Evolutionary conservation across 2,888 invertebrate species (phyloP), one percentile per base, ranked within the genome.

Genomic region (Entomobrya multifasciata): DNA sequence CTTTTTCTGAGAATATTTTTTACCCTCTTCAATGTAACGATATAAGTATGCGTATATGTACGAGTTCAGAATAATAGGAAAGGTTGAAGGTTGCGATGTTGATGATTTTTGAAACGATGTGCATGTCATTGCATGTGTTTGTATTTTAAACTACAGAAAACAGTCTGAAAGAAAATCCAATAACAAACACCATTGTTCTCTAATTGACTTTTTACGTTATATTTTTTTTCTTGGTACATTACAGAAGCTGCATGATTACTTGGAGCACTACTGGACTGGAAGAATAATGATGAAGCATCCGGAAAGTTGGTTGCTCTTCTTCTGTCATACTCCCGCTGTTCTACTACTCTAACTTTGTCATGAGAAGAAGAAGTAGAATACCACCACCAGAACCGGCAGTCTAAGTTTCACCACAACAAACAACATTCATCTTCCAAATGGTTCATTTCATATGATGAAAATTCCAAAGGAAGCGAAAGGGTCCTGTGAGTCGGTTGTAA

Each of bases 381-480:
- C 22, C 72, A 70, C 80, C 27, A 22, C 55, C 30, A 67, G 52
- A 52, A 77, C 8, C 41, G 36, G 36, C 36, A 36, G 36, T 36
- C 36, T 36, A 55, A 11, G 22, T 6, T 22, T 30, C 30, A 25
- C 72, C 17, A 22, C 76, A 55, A 65, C 74, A 62, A 55, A 65
- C 74, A 52, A n/a, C 67, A 72, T 86, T 80, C 80, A 86, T 86
- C 80, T 80, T 86, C 86, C 86, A 80, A 86, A 86, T 76, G 86
- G 86, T 81, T 86, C 86, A 76, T 86, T 86, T 86, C 86, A 76
- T 52, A 72, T 80, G 36, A 55, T 8, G 47, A 49, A 85, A 72
- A 86, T 86, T 86, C 80, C 80, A 76, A 36, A 86, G 74, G 67
- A 74, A 36, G 36, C 8, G 72, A 85, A 78, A 78, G 60, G 70